Base-by-base conservation (phyloP, 2,888 invertebrate species). In the Aphodius granarius region DNA sequence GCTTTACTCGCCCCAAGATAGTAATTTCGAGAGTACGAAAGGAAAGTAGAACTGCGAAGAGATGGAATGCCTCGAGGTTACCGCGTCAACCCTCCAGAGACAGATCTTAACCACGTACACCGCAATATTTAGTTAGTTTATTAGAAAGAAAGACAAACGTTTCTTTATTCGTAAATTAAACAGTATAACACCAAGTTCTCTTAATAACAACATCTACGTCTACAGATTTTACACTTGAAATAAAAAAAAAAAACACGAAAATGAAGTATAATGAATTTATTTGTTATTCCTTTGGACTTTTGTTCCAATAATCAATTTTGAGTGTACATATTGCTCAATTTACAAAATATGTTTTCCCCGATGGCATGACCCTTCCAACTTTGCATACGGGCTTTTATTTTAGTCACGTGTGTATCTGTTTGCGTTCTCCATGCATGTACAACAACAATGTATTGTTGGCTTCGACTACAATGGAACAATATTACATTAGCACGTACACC, bases 1-100 rank as follows among this genome's bases (percentile, higher is more conserved):
- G 75, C 64, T 78, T 68, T 76, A 79, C 77, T 72, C 74, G 76
- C 78, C 78, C 79, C 78, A 71, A 73, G 78, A 72, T 77, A 75
- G 78, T 77, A 76, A 78, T 78, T 79, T 78, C 73, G n/a, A 77
- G 75, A 73, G 77, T 20, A 21, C 21, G 68, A 21, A 20, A 68
- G 68, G 20, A 22, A n/a, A 68, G 68, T n/a, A 19, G 22, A 68
- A 68, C 21, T 19, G 20, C 20, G 22, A 68, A 68, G 22, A 21
- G 22, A 68, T 21, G 68, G 21, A 78, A 77, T 79, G 77, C 43
- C 43, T 43, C 13, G 4, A 3, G 43, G 43, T 43, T 43, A 43
- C 43, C 13, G 6, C 43, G 43, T 43, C 43, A 3, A 43, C 43
- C 43, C 43, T 43, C 43, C 9, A 13, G 43, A 43, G 43, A n/a